Evolutionary conservation across 2,797 vertebrate genomes (phyloP).

Genomic region (Brotula barbata): DNA sequence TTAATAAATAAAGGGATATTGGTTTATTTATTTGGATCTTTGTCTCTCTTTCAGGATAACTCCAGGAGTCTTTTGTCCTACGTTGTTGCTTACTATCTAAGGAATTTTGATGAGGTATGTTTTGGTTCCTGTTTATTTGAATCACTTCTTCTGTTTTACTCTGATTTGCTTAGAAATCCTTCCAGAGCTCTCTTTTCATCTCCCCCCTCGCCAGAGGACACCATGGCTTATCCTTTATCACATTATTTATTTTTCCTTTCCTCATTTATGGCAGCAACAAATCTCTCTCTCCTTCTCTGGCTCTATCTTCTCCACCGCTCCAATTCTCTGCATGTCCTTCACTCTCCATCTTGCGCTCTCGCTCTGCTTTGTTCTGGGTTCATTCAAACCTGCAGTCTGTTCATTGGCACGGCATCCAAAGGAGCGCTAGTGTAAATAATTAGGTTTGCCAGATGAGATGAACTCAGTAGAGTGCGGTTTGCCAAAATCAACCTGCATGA

Average conservation of each 20-base stretch:
- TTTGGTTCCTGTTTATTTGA: slow-evolving; percentile 80
- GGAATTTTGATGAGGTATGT: slow-evolving; percentile 97
- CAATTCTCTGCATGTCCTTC: slow-evolving; percentile 64
- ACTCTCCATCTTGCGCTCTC: slow-evolving; percentile 59
- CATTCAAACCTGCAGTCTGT: slow-evolving; percentile 76
- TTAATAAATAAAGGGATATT: slow-evolving; percentile 75
- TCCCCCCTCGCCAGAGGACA: slow-evolving; percentile 75
- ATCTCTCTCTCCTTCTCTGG: slow-evolving; percentile 64
- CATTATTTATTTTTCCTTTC: slow-evolving; percentile 80
- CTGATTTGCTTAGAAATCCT: slow-evolving; percentile 80
- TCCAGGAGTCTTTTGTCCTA: slow-evolving; percentile 94
- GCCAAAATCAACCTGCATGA: slow-evolving; percentile 79
- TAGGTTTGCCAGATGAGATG: slow-evolving; percentile 82
- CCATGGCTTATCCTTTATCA: slow-evolving; percentile 79
- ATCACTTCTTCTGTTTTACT: slow-evolving; percentile 69
- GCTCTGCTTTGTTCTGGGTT: slow-evolving; percentile 70
- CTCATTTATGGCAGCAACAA: slow-evolving; percentile 72
- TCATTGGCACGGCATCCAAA: slow-evolving; percentile 78
- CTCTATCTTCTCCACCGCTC: slow-evolving; percentile 35
- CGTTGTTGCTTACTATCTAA: slow-evolving; percentile 95
- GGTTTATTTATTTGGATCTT: slow-evolving; percentile 73
- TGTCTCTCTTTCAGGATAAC: slow-evolving; percentile 87
- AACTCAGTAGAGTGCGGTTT: slow-evolving; percentile 70
- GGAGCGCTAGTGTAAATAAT: slow-evolving; percentile 80
- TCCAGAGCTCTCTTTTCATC: slow-evolving; percentile 78